Evolutionary conservation across 2,113 vertebrate species (phyloP), one percentile per base, ranked within the genome.

Genomic region (Hoplias malabaricus): DNA sequence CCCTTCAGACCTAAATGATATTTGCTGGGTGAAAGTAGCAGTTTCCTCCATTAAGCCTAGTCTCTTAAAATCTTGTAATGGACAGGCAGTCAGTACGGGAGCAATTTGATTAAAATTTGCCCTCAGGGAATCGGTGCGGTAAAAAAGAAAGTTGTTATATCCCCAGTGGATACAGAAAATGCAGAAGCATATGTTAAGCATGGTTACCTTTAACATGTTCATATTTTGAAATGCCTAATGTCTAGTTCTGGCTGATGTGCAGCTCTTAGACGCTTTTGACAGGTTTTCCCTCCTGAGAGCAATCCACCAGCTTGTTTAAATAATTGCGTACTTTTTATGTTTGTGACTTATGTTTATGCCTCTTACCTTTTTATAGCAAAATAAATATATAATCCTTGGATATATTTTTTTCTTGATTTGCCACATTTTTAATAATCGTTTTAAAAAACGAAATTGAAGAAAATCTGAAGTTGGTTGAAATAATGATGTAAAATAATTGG

Each of bases 1-100:
- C 34, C 36, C 59, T 59, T 59, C 8, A n/a, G 69, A 57, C 34
- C 69, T 40, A 23, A 40, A 16, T 57, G 16, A 72, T 72, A 9
- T 14, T 38, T 29, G 31, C 12, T 71, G 69, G 6, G 1, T 27
- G 23, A 40, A 56, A 71, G 14, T 36, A 40, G 34, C 11, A 29
- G 3, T 29, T 57, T 59, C 21, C 50, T 56, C 40, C 19, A 21
- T 21, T 19, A 46, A 19, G 8, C 48, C 1, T 2, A 16, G n/a
- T 48, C 13, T 56, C 31, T 36, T 23, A 38, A 50, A 50, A n/a
- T 21, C 19, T 7, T 50, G 1, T 2, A 19, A 21, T 2, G 5
- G 14, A n/a, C 53, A 59, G 19, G 16, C 4, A 73, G 36, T 16
- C 54, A 43, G 1, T 42, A 25, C 53, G 46, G 43, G 38, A 46